phyloP scores from a whole-genome alignment of 2,797 vertebrate species.

The Euthynnus affinis region DNA sequence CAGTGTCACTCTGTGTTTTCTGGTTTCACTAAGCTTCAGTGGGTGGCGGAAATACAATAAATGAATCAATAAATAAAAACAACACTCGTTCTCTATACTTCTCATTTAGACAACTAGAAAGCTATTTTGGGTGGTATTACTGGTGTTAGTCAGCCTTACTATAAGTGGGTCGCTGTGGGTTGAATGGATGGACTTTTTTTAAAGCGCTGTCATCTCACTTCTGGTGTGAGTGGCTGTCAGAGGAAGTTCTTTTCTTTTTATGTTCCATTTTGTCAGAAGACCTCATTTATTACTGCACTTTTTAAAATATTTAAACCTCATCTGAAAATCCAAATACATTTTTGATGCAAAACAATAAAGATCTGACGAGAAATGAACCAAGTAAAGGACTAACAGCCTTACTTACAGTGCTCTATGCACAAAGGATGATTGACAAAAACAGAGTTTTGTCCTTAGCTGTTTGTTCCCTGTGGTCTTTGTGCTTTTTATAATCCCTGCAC shows the following conservation, averaged over 20 bases:
- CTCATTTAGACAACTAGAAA: neutral
- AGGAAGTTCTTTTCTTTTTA: neutral
- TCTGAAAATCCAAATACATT: neutral
- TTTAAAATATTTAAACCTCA: neutral
- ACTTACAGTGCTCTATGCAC: constrained; percentile 3
- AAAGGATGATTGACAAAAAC: constrained; percentile 13
- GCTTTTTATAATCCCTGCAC: constrained; percentile 33
- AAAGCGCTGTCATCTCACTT: neutral
- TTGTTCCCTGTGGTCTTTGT: constrained; percentile 2
- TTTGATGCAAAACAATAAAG: constrained; percentile 11
- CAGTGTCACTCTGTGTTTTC: neutral
- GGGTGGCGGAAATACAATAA: constrained; percentile 1
- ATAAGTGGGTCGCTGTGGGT: neutral
- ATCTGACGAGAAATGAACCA: neutral
- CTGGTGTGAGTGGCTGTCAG: neutral
- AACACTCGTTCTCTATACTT: constrained; percentile 11
- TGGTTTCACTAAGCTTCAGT: neutral
- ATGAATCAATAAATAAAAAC: constrained; percentile 2
- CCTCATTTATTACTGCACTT: neutral
- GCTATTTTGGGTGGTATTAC: neutral
- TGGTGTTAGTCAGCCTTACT: neutral
- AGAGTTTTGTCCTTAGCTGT: constrained; percentile 13
- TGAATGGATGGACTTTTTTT: neutral
- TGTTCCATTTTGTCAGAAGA: neutral
- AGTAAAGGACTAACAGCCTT: constrained; percentile 25